Evolutionary conservation across 2,888 invertebrate species (phyloP).

Genomic region (Megamerina dolium): DNA sequence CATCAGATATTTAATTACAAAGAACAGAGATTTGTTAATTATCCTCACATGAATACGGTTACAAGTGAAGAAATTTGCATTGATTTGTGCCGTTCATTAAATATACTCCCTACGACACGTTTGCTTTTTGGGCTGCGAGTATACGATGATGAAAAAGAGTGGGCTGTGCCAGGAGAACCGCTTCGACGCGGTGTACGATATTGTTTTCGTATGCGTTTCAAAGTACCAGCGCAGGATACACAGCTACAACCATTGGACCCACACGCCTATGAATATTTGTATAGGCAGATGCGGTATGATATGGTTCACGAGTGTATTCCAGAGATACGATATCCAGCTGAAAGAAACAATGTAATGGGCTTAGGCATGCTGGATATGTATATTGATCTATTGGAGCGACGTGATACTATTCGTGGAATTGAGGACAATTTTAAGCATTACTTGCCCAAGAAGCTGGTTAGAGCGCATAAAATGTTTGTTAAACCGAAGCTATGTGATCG

Average conservation of each 20-base stretch:
- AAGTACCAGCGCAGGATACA: constrained; percentile 51
- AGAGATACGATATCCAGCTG: constrained; percentile 71
- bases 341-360: constrained; percentile 72
- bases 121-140: constrained; percentile 72
- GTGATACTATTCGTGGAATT: constrained; percentile 60
- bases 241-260: constrained; percentile 55
- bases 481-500: constrained; percentile 69
- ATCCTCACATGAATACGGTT: constrained; percentile 28
- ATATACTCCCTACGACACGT: constrained; percentile 69
- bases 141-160: constrained; percentile 52
- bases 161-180: constrained; percentile 62
- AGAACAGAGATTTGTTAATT: constrained; percentile 29
- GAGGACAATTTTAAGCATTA: constrained; percentile 76
- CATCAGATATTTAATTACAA: constrained; percentile 39
- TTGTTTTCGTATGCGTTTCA: constrained; percentile 76
- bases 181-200: constrained; percentile 54
- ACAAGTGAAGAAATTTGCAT: constrained; percentile 65
- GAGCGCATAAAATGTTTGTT: constrained; percentile 68
- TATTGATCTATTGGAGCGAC: constrained; percentile 72
- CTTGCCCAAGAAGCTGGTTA: constrained; percentile 72
- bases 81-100: constrained; percentile 62
- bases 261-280: constrained; percentile 77
- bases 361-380: constrained; percentile 85
- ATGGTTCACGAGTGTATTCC: constrained; percentile 72
- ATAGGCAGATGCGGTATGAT: constrained; percentile 77